Evolutionary conservation across 2,113 vertebrate genomes (phyloP), one percentile per base, ranked within the genome.

Genomic region (Fukomys damarensis): DNA sequence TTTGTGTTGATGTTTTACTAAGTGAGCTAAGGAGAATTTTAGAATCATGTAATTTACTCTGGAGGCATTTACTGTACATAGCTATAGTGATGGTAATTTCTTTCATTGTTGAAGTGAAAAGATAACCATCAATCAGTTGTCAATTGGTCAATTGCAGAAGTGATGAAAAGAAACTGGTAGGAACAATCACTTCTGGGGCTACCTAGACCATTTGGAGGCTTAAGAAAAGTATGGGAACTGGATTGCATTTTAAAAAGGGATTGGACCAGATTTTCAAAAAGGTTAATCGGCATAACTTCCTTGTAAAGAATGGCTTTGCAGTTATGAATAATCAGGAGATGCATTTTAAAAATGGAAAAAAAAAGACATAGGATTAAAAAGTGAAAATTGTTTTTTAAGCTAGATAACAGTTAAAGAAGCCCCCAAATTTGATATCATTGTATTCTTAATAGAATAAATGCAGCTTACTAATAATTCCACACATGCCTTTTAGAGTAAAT

Each of bases 91-190:
- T 99, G 99, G 99, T 99, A 99, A 99, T 99, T 99, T 98, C 98
- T 98, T 98, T 99, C 99, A 99, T 99, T 99, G 99, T 99, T 98
- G 97, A 99, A 99, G 99, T 99, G 99, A 99, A 99, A 99, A 99
- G 99, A 99, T 99, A 99, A 99, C 99, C 99, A 99, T 99, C 99
- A 99, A 99, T 99, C 99, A 99, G 99, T 99, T 99, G 99, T 99
- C 99, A 99, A 99, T 99, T 99, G 99, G 99, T 99, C 99, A 99
- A 99, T 99, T 99, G 99, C 98, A 99, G 98, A 99, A 99, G 99
- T 99, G 99, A 99, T 99, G 99, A 99, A 99, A 99, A 99, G 99
- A 98, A 99, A 98, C 98, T 99, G 98, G 98, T 99, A 99, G 98
- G 99, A 98, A 99, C 99, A 99, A 99, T 99, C 98, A 99, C 98